Conservation (phyloP, 2,888 invertebrate species). For the Drosophila silvestris region DNA sequence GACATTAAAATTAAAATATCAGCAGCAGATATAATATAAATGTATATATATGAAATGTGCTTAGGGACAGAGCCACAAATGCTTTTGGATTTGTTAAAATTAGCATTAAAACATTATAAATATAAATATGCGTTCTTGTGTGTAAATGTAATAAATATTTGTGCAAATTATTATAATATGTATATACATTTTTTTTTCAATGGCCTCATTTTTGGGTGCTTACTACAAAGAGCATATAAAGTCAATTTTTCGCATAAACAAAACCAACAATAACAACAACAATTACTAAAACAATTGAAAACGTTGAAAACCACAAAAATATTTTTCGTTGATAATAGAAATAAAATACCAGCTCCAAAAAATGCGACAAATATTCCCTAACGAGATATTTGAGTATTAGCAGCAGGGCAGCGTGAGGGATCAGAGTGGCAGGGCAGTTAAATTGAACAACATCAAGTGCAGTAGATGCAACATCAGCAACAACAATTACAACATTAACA, state of each 20-base stretch:
- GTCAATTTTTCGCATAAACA: constrained; percentile 55
- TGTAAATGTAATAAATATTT: constrained; percentile 67
- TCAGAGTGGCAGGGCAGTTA: constrained; percentile 20
- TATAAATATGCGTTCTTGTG: constrained; percentile 22
- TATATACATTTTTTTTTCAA: constrained; percentile 11
- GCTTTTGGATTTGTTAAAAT: constrained; percentile 73
- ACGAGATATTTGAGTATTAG: constrained; percentile 31
- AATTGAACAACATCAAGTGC: constrained; percentile 69
- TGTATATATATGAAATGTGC: constrained; percentile 41
- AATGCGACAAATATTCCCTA: constrained; percentile 36
- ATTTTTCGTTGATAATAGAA: constrained; percentile 53
- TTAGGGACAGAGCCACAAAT: constrained; percentile 44
- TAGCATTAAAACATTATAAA: constrained; percentile 83
- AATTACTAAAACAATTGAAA: constrained; percentile 70
- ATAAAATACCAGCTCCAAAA: constrained; percentile 40
- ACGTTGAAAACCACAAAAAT: constrained; percentile 71
- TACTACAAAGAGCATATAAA: constrained; percentile 65
- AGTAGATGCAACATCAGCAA: constrained; percentile 40
- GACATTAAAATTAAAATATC: constrained; percentile 83
- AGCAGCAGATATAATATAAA: constrained; percentile 73
- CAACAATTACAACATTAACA: constrained; percentile 33
- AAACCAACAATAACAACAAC: constrained; percentile 33
- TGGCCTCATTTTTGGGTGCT: constrained; percentile 42
- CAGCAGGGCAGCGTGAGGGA: neutral
- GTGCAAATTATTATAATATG: constrained; percentile 74